Conservation (phyloP, 1,140 invertebrate species). For the Seison nebaliae region DNA sequence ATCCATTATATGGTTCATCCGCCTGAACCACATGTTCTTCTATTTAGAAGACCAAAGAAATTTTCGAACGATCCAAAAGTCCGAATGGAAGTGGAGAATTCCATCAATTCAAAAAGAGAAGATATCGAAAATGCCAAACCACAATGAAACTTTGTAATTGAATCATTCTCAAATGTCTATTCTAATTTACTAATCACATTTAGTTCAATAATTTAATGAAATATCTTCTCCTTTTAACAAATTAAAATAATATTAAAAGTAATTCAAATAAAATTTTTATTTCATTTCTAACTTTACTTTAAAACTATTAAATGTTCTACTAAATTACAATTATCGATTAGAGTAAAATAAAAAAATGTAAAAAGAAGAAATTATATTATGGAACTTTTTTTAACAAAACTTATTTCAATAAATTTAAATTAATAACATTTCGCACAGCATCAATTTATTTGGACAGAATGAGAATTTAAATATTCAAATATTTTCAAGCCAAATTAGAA, state of each 20-base stretch:
- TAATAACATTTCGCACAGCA: background rate
- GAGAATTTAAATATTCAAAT: no score
- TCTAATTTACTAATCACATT: background rate
- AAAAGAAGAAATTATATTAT: background rate
- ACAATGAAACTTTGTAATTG: background rate
- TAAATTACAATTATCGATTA: background rate
- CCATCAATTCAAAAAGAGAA: slow-evolving; percentile 4
- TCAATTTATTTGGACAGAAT: background rate
- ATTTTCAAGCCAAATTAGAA: background rate
- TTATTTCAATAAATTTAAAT: background rate
- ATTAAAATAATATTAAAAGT: no score
- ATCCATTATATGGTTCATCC: slow-evolving; percentile 80
- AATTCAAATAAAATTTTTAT: no score
- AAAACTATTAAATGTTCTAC: no score
- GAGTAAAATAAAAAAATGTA: background rate
- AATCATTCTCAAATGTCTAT: background rate
- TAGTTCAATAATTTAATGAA: background rate
- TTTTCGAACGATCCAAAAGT: slow-evolving; percentile 5
- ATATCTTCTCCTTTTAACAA: no score
- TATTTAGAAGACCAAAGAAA: slow-evolving; percentile 6
- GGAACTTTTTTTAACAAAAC: background rate
- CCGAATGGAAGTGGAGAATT: slow-evolving; percentile 1
- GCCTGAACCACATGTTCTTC: slow-evolving; percentile 28
- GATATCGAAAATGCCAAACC: slow-evolving; percentile 1
- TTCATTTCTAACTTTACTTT: no score